A percentile compares a stretch with the other conserved stretches of the same genome.
Conservation (phyloP, 2,888 invertebrate species). For the Trachelus iudaicus region DNA sequence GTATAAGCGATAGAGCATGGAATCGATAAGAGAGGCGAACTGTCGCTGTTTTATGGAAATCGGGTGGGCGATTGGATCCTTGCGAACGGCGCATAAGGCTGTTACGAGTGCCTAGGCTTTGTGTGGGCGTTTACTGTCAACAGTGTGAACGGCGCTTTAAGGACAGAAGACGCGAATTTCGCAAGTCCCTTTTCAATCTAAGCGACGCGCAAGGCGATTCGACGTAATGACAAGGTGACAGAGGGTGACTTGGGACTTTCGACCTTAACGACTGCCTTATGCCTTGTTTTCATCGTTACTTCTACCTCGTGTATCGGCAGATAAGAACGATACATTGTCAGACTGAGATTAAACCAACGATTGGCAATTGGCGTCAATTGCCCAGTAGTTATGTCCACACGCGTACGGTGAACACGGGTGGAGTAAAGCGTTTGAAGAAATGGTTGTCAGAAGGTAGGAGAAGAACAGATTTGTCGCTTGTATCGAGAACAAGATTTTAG, state of each 20-base stretch:
- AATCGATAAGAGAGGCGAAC: background rate
- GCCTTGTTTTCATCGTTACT: background rate
- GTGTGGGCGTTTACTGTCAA: background rate
- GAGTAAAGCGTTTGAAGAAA: background rate
- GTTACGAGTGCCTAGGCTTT: background rate
- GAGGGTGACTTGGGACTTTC: background rate
- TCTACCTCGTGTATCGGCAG: background rate
- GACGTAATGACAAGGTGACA: background rate
- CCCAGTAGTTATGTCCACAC: background rate
- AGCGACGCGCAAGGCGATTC: background rate
- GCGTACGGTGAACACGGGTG: background rate
- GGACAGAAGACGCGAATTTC: background rate
- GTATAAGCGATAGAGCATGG: background rate
- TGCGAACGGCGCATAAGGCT: background rate
- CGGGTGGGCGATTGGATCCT: background rate
- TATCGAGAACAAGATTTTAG: background rate
- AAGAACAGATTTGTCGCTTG: background rate
- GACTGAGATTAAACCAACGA: background rate
- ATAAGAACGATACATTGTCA: background rate
- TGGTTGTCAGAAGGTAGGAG: background rate
- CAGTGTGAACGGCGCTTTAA: too few relatives aligned
- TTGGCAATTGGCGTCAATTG: background rate
- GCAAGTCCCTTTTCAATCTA: background rate
- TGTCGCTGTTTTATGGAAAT: background rate
- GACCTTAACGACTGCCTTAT: background rate